phyloP scores from a whole-genome alignment of 2,113 vertebrate species.

The Nesospiza acunhae region DNA sequence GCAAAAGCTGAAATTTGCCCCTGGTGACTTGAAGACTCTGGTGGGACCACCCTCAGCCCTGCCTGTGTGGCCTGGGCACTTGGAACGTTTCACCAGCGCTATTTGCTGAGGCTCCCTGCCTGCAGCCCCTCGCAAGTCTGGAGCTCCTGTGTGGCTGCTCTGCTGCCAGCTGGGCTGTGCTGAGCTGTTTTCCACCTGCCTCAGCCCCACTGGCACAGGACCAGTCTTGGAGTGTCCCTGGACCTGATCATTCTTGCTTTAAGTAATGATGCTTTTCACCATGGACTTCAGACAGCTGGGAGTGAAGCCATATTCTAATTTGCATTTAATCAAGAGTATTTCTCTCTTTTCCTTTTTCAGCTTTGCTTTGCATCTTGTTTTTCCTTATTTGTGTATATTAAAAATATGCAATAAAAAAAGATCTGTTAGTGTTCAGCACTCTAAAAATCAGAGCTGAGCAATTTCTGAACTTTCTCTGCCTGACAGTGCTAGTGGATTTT shows the following conservation, averaged over 20 bases:
- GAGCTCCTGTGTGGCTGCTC: background rate
- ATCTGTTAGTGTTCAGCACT: background rate
- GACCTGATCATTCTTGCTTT: background rate
- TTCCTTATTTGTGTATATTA: background rate
- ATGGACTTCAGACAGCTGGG: slow-evolving; percentile 31
- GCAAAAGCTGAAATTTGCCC: background rate
- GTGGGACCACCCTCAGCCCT: background rate
- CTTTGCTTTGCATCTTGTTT: slow-evolving; percentile 9
- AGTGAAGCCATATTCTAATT: slow-evolving; percentile 17
- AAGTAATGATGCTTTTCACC: background rate
- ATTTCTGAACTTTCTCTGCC: slow-evolving; percentile 31
- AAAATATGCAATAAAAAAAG: slow-evolving; percentile 7
- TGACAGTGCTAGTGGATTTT: slow-evolving; percentile 15
- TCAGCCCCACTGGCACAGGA: background rate
- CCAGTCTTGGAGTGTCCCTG: background rate
- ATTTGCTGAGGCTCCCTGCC: background rate
- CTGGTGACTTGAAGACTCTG: background rate
- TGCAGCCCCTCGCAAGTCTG: background rate
- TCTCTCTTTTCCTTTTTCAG: slow-evolving; percentile 34
- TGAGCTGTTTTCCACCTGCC: background rate
- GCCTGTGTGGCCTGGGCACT: background rate
- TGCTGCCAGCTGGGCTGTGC: background rate
- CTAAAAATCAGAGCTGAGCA: background rate
- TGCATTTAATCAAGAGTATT: slow-evolving; percentile 52
- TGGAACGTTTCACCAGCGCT: background rate